Percentiles rank a stretch among this genome's conserved stretches.
These are phyloP conservation scores for Eulemur rubriventer DNA, from an alignment of 2,797 vertebrate species.

Conservation along the genomic window DNA sequence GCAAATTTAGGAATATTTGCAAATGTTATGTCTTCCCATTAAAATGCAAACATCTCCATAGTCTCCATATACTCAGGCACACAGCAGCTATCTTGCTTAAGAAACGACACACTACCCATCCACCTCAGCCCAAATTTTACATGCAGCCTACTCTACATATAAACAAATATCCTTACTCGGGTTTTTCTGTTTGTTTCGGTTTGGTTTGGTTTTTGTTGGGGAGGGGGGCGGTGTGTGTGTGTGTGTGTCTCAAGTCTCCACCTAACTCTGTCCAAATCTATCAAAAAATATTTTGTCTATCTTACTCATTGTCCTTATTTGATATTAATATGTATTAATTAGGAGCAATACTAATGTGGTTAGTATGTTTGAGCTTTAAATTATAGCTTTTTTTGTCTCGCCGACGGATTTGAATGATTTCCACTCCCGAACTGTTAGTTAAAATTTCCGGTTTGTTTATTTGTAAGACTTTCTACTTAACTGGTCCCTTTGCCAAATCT, in stretches of 20 bases:
- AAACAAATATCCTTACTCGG: neutral
- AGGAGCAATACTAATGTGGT: neutral
- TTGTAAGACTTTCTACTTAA: slow-evolving; percentile 21
- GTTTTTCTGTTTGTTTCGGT: neutral
- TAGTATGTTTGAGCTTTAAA: slow-evolving; percentile 30
- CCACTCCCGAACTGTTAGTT: slow-evolving; percentile 42
- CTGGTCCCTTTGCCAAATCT: slow-evolving; percentile 11
- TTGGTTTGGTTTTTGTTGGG: too few relatives aligned
- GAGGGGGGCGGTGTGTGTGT: too few relatives aligned
- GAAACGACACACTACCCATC: neutral
- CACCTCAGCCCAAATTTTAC: neutral
- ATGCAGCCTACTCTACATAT: neutral
- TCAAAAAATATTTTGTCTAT: neutral
- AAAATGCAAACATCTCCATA: neutral
- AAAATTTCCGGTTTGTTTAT: slow-evolving; percentile 49
- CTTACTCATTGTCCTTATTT: slow-evolving; percentile 30
- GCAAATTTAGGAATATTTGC: neutral
- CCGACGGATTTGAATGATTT: slow-evolving; percentile 49
- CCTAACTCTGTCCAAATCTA: neutral
- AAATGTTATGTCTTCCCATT: neutral
- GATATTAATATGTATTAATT: neutral
- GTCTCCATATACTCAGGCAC: neutral
- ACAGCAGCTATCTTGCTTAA: neutral
- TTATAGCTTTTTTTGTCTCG: slow-evolving; percentile 1
- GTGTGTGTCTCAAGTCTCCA: neutral